Conservation (phyloP, 2,113 vertebrate species). For the Saimiri boliviensis region DNA sequence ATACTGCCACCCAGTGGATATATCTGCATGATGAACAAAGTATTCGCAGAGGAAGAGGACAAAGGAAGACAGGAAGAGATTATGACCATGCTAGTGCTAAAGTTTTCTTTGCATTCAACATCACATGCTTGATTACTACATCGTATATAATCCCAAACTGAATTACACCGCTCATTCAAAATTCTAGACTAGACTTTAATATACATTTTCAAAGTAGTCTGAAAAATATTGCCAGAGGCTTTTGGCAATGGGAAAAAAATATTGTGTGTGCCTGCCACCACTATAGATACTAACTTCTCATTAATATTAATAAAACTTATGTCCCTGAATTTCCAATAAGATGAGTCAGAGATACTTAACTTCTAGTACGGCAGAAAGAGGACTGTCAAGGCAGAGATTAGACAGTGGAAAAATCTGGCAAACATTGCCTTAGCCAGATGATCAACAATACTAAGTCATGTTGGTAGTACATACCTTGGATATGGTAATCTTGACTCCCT, state of each 20-base stretch:
- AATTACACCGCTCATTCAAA: neutral
- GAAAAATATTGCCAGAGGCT: neutral
- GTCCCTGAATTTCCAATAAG: neutral
- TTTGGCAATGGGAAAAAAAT: conserved; percentile 23
- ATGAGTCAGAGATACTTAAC: neutral
- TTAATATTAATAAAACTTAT: conserved; percentile 24
- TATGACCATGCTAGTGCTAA: accelerated
- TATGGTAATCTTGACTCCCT: neutral
- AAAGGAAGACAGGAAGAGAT: neutral
- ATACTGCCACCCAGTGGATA: conserved; percentile 78
- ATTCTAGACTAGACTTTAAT: neutral
- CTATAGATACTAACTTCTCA: neutral
- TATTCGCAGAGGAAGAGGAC: conserved; percentile 20
- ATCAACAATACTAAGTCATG: no score
- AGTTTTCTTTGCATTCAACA: neutral
- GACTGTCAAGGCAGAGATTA: neutral
- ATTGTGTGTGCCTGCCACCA: neutral
- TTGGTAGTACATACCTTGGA: no score
- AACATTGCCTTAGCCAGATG: no score
- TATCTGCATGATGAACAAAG: neutral
- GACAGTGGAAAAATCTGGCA: neutral
- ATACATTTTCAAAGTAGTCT: conserved; percentile 4
- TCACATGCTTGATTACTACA: no score
- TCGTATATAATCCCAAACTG: accelerated
- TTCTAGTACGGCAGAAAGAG: neutral